phyloP scores from a whole-genome alignment of 2,113 vertebrate genomes.

The Regulus satrapa region DNA sequence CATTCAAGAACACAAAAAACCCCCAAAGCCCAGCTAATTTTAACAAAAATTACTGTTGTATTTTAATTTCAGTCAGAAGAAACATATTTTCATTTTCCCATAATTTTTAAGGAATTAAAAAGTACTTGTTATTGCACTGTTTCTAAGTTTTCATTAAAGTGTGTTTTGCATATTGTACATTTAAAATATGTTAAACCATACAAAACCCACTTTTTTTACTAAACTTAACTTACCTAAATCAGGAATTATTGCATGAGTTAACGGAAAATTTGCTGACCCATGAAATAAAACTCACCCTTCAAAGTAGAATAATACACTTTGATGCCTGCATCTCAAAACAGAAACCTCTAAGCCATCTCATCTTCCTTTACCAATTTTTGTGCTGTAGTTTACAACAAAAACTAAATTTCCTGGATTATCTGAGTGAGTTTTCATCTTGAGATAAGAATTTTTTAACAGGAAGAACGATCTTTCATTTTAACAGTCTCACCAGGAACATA shows the following conservation, averaged over 20 bases:
- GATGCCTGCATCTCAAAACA: not conserved
- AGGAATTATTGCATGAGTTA: not conserved
- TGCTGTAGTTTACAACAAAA: not conserved
- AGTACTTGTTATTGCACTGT: rapidly evolving
- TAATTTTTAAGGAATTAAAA: not conserved
- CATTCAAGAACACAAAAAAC: not conserved
- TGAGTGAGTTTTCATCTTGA: not conserved
- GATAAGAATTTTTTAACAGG: not conserved
- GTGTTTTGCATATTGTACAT: not conserved
- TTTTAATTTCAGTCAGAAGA: not conserved
- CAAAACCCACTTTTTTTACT: rapidly evolving
- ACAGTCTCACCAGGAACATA: not conserved
- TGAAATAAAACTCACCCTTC: not conserved
- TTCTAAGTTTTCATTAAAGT: not conserved
- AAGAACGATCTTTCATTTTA: not conserved
- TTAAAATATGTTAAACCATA: not conserved
- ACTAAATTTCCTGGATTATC: not conserved
- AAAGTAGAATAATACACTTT: not conserved
- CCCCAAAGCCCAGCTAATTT: not conserved
- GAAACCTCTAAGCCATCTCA: not conserved
- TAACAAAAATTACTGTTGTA: not conserved
- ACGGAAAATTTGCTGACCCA: not conserved
- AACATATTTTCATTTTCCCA: not conserved
- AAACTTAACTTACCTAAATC: not conserved
- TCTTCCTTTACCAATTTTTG: not conserved